Base-by-base conservation (phyloP, 2,113 vertebrate genomes). In the Gadus chalcogrammus region DNA sequence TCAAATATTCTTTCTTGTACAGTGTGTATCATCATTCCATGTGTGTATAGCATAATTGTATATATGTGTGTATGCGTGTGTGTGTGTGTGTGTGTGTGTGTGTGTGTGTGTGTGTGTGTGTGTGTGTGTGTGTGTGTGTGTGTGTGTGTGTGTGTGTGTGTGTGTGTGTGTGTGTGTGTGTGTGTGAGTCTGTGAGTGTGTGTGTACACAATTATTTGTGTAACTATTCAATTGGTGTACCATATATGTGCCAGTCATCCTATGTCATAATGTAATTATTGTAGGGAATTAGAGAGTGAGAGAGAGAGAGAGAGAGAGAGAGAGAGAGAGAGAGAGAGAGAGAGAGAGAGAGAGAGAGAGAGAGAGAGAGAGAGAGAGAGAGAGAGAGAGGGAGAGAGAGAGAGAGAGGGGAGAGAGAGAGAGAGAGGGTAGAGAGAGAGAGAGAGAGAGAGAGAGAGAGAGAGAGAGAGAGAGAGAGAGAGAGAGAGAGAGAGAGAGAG, bases 181-280 rank as follows among this genome's bases (percentile, higher is more conserved):
- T 62, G 61, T 62, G 61, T 62, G 60, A 20, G 20, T 20, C 20
- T 20, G 20, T 20, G 20, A 20, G 20, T 20, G 20, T 20, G 20
- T 20, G 61, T 16, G 62, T 35, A 28, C 31, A 28, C 65, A 72
- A 74, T 48, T 48, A 48, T 48, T 48, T 48, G 42, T 48, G 42
- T 48, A 9, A 48, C 1, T 48, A 48, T 48, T 48, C 42, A 11
- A 12, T 48, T 48, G 68, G 72, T 78, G 61, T 52, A 79, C 69
- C 70, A 65, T 69, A 78, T 77, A 70, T 81, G 78, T 69, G 74
- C 81, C 79, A 82, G 84, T 84, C 78, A 81, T 74, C 71, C 74
- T 59, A 59, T 87, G 85, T 42, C 71, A 70, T 84, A 79, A 85
- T 88, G 87, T 90, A 89, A 91, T 90, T 89, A 89, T 60, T 59